Base-by-base conservation (phyloP, 2,888 invertebrate species). In the Yponomeuta plumbellus region DNA sequence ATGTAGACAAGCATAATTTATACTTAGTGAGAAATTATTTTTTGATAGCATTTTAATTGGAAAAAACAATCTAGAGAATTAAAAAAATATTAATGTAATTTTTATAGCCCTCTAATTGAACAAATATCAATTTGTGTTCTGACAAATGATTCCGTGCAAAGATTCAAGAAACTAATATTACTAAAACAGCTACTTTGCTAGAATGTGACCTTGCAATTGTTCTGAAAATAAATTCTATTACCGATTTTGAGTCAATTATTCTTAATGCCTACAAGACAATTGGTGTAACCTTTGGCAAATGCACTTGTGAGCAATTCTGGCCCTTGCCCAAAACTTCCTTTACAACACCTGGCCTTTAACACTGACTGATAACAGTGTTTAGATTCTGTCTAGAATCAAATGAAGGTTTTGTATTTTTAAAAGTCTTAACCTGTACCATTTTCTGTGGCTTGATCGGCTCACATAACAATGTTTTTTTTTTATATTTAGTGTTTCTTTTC, bases 221-320 rank as follows among this genome's bases (percentile, higher is more conserved):
- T 17, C 44, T 52, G 44, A 52, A 17, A 52, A 58, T 59, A 59
- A 5, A 21, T 59, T 21, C 59, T 59, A 23, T 59, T 5, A 62
- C 13, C n/a, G 34, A 52, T 52, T 26, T 39, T 2, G 17, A 17
- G 13, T 39, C 17, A 17, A 61, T 68, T 34, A 44, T 17, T 65
- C 65, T 26, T 5, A 23, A 59, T 66, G 58, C 65, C 57, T 57
- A 66, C 23, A 13, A 21, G 39, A 61, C 56, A 66, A 22, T 59
- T 11, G 20, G 11, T 69, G 77, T 86, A 88, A 91, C 90, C 90
- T 91, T 90, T 91, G 90, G 90, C 90, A 91, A 76, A 73, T 71
- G 73, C 69, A 73, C 70, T 69, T 72, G 73, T 80, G 69, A 77
- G 82, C 81, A 83, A 75, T 75, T 76, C 83, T 90, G 88, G 88